Evolutionary conservation across 2,113 vertebrate genomes (phyloP), one percentile per base, ranked within the genome.

Genomic region (Piaya cayana): DNA sequence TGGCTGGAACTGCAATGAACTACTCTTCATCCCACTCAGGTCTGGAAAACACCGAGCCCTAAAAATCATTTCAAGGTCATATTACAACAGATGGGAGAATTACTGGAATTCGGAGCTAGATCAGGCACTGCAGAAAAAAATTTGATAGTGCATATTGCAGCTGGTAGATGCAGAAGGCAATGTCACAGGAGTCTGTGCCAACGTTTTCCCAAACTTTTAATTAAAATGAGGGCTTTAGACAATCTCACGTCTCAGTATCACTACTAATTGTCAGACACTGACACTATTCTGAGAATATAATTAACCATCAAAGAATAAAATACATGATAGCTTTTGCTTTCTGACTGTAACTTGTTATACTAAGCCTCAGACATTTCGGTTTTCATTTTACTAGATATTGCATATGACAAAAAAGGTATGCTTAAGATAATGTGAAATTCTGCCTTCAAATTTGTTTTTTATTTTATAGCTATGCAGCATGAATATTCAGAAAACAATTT

Each of bases 41-140:
- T 53, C 1, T 86, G 83, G 75, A 91, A 96, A 91, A 84, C 70
- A 91, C 70, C 60, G 88, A 84, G 74, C 20, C 58, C 67, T 79
- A 94, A 91, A 91, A 94, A 85, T 74, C 23, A 91, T 95, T 95
- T 95, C 95, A 95, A 96, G 93, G 91, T 96, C 82, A 91, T 94
- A 95, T 91, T 92, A 58, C 55, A 90, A 76, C 93, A 96, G 93
- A 96, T 92, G 89, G 89, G 52, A 92, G 84, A 96, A 82, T 91
- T 89, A 92, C 84, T 80, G 87, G 82, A 95, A 95, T 75, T 92
- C 70, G 69, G 39, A 95, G 86, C 69, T 91, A 97, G 93, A 96
- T 79, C 45, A 92, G 67, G 70, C 81, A 77, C 45, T 67, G 78
- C 67, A 91, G 58, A 93, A 95, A 93, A 89, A 71, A 60, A 95